Conservation (phyloP, 2,888 invertebrate species). For the Portevinia maculata region DNA sequence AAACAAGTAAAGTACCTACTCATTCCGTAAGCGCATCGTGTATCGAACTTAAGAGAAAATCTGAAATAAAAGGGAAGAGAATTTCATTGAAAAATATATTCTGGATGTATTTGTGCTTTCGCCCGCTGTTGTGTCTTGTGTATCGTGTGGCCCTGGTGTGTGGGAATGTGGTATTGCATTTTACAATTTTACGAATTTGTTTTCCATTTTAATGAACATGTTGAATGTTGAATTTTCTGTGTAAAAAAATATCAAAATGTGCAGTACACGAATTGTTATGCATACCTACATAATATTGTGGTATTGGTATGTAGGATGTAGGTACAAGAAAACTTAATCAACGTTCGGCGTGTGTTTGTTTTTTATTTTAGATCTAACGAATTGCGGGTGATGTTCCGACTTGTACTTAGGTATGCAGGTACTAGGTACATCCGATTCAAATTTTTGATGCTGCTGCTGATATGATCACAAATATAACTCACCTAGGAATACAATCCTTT, state of each 20-base stretch:
- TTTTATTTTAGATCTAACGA: no score
- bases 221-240: slow-evolving; percentile 19
- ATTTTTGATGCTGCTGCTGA: no score
- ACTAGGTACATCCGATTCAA: no score
- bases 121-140: no score
- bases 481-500: no score
- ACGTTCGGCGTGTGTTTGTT: not conserved
- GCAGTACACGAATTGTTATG: slow-evolving; percentile 57
- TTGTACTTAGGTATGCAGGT: no score
- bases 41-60: slow-evolving; percentile 40
- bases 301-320: no score
- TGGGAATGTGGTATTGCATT: slow-evolving; percentile 14
- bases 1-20: not conserved
- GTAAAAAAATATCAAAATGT: slow-evolving; percentile 15
- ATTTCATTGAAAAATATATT: slow-evolving; percentile 68
- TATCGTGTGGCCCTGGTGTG: not conserved
- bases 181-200: slow-evolving; percentile 26
- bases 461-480: no score
- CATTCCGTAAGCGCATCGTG: not conserved
- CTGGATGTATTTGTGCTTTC: not conserved
- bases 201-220: slow-evolving; percentile 18
- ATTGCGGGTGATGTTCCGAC: no score
- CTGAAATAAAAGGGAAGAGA: slow-evolving; percentile 20
- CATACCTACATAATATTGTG: slow-evolving; percentile 58
- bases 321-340: slow-evolving; percentile 51